phyloP scores from a whole-genome alignment of 2,888 invertebrate species.

The Nomada goodeniana region DNA sequence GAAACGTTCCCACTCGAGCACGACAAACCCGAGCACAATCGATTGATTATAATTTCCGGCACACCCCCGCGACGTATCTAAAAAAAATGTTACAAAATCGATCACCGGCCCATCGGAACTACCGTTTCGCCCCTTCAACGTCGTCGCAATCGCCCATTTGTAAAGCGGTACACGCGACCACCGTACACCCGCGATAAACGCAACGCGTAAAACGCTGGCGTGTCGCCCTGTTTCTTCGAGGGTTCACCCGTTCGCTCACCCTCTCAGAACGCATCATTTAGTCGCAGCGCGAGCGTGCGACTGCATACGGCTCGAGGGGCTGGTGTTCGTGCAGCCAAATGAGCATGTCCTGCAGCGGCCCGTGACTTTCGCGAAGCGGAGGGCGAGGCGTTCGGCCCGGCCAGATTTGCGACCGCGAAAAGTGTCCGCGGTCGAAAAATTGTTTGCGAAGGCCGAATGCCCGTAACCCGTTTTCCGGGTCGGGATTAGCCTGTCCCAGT shows the following conservation, averaged over 20 bases:
- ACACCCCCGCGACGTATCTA: background rate
- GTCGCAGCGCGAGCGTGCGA: slow-evolving; percentile 34
- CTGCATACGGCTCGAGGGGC: slow-evolving; percentile 36
- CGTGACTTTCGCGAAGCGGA: slow-evolving; percentile 37
- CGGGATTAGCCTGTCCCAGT: slow-evolving; percentile 30
- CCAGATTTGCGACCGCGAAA: slow-evolving; percentile 46
- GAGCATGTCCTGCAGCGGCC: slow-evolving; percentile 47
- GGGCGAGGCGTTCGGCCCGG: slow-evolving; percentile 24
- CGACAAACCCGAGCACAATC: background rate
- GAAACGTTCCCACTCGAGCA: background rate
- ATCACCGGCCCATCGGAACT: background rate
- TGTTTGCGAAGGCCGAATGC: slow-evolving; percentile 51
- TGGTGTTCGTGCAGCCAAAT: slow-evolving; percentile 54
- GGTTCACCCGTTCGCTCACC: slow-evolving; percentile 1
- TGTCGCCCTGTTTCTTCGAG: slow-evolving; percentile 16
- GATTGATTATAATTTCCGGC: background rate
- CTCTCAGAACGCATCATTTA: slow-evolving; percentile 42
- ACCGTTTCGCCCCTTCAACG: background rate
- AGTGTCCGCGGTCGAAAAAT: slow-evolving; percentile 50
- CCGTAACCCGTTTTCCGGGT: slow-evolving; percentile 39
- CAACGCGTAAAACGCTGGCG: background rate
- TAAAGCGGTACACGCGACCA: background rate
- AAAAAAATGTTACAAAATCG: background rate
- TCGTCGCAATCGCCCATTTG: background rate
- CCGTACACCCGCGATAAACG: background rate